phyloP scores from a whole-genome alignment of 1,140 invertebrate genomes.

The Saccostrea glomerata region DNA sequence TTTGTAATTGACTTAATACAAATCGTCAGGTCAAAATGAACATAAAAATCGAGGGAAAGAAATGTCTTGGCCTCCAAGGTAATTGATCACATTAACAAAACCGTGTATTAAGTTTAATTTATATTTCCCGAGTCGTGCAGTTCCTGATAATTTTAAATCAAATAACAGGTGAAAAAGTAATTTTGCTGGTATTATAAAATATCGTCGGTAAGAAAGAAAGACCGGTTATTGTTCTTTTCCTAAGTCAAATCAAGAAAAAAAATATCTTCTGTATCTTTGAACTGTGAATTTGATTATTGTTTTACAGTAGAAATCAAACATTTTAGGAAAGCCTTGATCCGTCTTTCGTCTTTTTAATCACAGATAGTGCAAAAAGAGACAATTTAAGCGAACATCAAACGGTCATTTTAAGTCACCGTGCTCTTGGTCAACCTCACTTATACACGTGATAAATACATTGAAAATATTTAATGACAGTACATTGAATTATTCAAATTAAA shows the following conservation, averaged over 20 bases:
- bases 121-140: background rate
- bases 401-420: no score
- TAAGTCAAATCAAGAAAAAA: background rate
- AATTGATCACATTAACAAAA: background rate
- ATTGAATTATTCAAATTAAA: no score
- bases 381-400: no score
- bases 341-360: no score
- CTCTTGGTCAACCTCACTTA: no score
- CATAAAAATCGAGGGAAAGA: background rate
- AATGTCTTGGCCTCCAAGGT: background rate
- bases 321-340: no score
- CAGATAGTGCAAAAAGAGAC: no score
- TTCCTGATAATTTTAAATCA: background rate
- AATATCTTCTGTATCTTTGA: no score
- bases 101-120: background rate
- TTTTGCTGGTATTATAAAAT: background rate
- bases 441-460: no score
- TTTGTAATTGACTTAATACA: background rate
- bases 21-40: background rate
- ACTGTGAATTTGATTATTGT: no score
- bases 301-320: no score
- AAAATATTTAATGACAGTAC: no score
- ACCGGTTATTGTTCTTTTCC: background rate
- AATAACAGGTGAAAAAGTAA: background rate
- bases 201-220: background rate